Conservation (phyloP, 2,113 vertebrate genomes). For the Scomber colias region DNA sequence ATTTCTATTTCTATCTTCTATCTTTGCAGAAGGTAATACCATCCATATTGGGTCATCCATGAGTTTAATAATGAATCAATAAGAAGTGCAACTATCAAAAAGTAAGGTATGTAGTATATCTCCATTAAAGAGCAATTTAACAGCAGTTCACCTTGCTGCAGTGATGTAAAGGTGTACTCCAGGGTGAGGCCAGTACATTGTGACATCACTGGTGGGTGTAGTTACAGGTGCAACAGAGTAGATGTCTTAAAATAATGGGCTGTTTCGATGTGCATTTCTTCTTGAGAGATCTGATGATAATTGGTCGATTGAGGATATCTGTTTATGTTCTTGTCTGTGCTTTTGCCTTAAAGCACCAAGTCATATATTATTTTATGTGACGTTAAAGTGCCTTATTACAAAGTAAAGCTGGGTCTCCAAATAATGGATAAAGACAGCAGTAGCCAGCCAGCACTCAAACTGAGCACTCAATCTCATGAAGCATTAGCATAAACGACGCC, state of each 20-base stretch:
- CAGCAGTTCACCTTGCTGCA: background rate
- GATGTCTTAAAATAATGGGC: background rate
- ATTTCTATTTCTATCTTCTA: background rate
- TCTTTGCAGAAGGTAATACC: background rate
- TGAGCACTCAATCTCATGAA: conserved; percentile 14
- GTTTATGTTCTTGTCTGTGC: background rate
- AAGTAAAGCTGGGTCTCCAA: background rate
- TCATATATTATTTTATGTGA: background rate
- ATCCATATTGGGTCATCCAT: background rate
- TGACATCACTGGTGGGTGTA: background rate
- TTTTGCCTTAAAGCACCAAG: background rate
- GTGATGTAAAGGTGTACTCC: background rate
- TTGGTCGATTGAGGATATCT: background rate
- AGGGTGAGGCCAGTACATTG: too few relatives aligned
- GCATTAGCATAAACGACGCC: conserved; percentile 30
- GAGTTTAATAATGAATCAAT: background rate
- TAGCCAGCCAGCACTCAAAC: conserved; percentile 9
- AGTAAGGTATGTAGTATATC: too few relatives aligned
- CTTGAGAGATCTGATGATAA: background rate
- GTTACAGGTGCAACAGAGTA: too few relatives aligned
- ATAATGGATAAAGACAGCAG: background rate
- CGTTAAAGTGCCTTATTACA: background rate
- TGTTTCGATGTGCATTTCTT: background rate
- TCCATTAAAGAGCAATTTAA: too few relatives aligned
- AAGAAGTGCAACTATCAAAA: background rate